Evolutionary conservation across 2,888 invertebrate genomes (phyloP).

Genomic region (Ochlodes sylvanus): DNA sequence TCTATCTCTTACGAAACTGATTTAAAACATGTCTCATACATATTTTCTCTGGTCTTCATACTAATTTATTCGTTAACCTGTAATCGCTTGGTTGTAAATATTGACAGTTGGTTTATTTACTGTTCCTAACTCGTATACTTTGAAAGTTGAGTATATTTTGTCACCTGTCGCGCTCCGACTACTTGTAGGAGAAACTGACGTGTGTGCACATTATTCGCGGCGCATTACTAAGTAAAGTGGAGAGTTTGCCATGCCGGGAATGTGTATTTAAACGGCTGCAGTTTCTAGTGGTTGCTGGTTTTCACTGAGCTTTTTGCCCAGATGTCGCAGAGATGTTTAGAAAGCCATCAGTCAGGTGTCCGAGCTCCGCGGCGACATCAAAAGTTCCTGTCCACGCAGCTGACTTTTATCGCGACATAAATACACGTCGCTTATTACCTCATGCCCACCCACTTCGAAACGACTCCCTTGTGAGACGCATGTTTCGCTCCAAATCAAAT

Average conservation of each 20-base stretch:
- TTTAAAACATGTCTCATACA: slow-evolving; percentile 17
- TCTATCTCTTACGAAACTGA: background rate
- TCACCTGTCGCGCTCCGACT: slow-evolving; percentile 19
- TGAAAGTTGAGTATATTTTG: slow-evolving; percentile 29
- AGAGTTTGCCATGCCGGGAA: slow-evolving; percentile 56
- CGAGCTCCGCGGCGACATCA: slow-evolving; percentile 64
- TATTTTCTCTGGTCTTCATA: slow-evolving; percentile 3
- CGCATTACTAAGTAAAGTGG: slow-evolving; percentile 49
- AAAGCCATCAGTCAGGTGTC: slow-evolving; percentile 81
- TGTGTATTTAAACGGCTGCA: slow-evolving; percentile 73
- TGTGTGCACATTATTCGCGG: slow-evolving; percentile 48
- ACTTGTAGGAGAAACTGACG: slow-evolving; percentile 30
- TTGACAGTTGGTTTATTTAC: slow-evolving; percentile 3
- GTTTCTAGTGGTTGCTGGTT: slow-evolving; percentile 69
- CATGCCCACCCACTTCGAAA: slow-evolving; percentile 31
- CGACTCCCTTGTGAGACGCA: slow-evolving; percentile 9
- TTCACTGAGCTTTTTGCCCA: slow-evolving; percentile 76
- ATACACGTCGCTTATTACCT: slow-evolving; percentile 46
- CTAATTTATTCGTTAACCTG: slow-evolving; percentile 1
- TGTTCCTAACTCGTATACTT: background rate
- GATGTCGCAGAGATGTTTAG: slow-evolving; percentile 72
- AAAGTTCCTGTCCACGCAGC: slow-evolving; percentile 53
- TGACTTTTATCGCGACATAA: slow-evolving; percentile 61
- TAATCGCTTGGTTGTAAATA: background rate
- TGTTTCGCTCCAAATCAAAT: slow-evolving; percentile 22